phyloP scores from a whole-genome alignment of 2,113 vertebrate genomes.

The Geococcyx californianus region DNA sequence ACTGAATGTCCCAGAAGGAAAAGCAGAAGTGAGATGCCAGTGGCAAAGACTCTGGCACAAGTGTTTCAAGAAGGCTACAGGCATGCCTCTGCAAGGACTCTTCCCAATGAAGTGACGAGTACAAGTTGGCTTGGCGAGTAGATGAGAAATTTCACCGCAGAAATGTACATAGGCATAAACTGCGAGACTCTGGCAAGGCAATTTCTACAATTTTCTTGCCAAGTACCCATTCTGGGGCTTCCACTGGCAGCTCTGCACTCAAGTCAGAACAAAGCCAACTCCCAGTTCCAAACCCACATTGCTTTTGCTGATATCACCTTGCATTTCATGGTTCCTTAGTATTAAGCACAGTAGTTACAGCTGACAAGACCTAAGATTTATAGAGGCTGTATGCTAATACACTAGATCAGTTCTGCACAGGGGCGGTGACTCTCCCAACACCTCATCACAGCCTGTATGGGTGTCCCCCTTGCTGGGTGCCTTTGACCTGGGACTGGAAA shows the following conservation, averaged over 20 bases:
- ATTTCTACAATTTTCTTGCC: not conserved
- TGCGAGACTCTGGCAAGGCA: constrained; percentile 2
- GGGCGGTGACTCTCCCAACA: rapidly evolving
- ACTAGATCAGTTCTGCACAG: not conserved
- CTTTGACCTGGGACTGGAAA: not conserved
- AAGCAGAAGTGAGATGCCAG: not conserved
- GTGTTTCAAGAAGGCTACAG: not conserved
- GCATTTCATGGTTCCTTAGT: not conserved
- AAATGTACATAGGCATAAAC: not conserved
- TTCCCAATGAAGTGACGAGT: not conserved
- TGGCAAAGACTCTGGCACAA: not conserved
- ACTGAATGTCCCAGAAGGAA: not conserved
- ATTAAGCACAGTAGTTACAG: not conserved
- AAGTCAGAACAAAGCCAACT: constrained; percentile 3
- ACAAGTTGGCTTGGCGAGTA: not conserved
- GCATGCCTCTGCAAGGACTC: not conserved
- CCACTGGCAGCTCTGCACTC: not conserved
- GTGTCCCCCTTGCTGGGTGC: not conserved
- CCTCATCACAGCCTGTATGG: rapidly evolving
- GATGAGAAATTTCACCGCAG: not conserved
- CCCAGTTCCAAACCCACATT: not conserved
- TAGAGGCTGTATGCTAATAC: not conserved
- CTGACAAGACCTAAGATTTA: not conserved
- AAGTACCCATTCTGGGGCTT: not conserved
- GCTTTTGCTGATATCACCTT: not conserved